Percentiles rank a stretch among this genome's conserved stretches.
These are phyloP conservation scores for Chrysomela aeneicollis DNA, from an alignment of 2,888 invertebrate species.

Conservation along the genomic window DNA sequence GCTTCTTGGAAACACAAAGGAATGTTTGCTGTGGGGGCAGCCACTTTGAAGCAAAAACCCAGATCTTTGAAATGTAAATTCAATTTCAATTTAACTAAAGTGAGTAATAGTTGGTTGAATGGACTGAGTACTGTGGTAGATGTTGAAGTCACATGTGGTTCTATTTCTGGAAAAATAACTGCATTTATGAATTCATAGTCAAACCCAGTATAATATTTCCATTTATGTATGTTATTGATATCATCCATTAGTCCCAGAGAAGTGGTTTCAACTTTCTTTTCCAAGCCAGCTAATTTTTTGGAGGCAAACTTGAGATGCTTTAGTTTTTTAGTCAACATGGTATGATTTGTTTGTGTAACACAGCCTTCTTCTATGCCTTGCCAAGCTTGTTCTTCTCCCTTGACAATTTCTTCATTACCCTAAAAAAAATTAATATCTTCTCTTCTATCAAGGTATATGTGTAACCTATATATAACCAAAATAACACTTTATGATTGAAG, in stretches of 20 bases:
- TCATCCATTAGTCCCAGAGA: slow-evolving; percentile 12
- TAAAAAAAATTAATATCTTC: no score
- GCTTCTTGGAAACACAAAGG: slow-evolving; percentile 7
- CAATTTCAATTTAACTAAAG: slow-evolving; percentile 26
- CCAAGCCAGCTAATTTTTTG: background rate
- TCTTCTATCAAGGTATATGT: no score
- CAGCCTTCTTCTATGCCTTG: background rate
- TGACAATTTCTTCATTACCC: background rate
- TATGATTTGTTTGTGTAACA: background rate
- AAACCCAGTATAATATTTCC: slow-evolving; percentile 22
- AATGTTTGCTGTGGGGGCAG: slow-evolving; percentile 2
- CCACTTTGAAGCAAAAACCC: slow-evolving; percentile 18
- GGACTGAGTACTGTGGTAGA: slow-evolving; percentile 16
- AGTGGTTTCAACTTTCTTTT: slow-evolving; percentile 8
- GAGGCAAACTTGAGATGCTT: background rate
- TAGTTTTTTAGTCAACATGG: background rate
- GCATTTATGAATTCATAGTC: slow-evolving; percentile 17
- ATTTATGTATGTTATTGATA: background rate
- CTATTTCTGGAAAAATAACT: slow-evolving; percentile 19
- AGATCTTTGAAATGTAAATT: slow-evolving; percentile 32
- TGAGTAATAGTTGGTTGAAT: slow-evolving; percentile 27
- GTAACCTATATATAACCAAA: no score
- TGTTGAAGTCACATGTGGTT: slow-evolving; percentile 19
- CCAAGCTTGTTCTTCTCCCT: background rate
- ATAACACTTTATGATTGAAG: background rate